Evolutionary conservation across 2,113 vertebrate species (phyloP).

Genomic region (Chlorodrepanis virens): DNA sequence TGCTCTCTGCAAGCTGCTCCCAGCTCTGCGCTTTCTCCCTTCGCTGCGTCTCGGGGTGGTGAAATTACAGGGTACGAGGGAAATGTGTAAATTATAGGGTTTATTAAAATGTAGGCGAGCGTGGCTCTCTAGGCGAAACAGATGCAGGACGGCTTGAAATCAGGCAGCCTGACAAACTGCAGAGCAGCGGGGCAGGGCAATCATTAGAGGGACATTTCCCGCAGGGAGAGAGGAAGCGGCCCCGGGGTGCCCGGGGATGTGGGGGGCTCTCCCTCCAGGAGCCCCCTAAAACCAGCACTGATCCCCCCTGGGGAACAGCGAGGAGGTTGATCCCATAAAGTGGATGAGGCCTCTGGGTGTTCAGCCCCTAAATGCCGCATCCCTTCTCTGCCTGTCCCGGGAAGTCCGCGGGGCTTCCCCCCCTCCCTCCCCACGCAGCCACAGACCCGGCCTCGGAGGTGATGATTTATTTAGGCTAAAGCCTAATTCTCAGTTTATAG

Average conservation of each 20-base stretch:
- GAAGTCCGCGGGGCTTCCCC: background rate
- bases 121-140: conserved; percentile 48
- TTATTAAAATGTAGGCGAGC: conserved; percentile 59
- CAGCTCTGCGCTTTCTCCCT: conserved; percentile 65
- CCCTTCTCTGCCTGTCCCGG: fast-evolving
- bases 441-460: background rate
- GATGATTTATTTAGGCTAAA: conserved; percentile 40
- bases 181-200: conserved; percentile 45
- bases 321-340: fast-evolving
- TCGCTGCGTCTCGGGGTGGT: conserved; percentile 28
- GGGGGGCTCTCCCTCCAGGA: background rate
- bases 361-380: fast-evolving
- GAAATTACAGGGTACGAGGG: conserved; percentile 69
- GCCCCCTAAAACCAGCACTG: background rate
- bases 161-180: conserved; percentile 52
- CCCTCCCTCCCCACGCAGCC: background rate
- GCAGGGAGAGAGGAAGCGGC: conserved; percentile 38
- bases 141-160: conserved; percentile 49
- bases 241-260: background rate
- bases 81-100: conserved; percentile 75
- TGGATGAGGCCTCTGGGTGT: background rate
- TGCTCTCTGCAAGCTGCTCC: background rate
- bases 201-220: conserved; percentile 47
- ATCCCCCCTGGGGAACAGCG: background rate
- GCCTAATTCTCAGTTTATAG: conserved; percentile 41